Base-by-base conservation (phyloP, 1,140 invertebrate genomes). In the Catajapyx aquilonaris region DNA sequence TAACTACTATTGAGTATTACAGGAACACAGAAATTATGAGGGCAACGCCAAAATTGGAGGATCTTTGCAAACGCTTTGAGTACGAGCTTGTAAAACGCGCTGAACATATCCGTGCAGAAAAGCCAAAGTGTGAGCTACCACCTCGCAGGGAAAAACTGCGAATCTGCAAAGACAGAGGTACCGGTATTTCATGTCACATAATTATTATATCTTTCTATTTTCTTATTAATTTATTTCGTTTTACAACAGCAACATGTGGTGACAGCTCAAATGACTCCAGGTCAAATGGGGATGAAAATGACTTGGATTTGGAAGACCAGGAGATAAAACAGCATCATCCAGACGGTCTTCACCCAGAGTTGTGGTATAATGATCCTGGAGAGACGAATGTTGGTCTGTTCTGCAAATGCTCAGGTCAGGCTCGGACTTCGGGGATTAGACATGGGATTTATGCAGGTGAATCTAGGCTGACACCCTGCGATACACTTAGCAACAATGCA, bases 371-470 rank as follows among this genome's bases (percentile, higher is more conserved):
- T 59, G 88, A 96, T 52, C 68, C 76, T 1, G 90, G 88, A 18
- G 44, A 73, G 66, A 88, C 93, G 78, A 97, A 98, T 54, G 90
- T 95, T 57, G 94, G 94, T 0, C 91, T 90, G 1, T 53, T 95
- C 3, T 99, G 94, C 56, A 68, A 86, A 32, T 97, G 93, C 55
- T 93, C 85, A 50, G 71, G 73, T 1, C 90, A 91, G 52, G 81
- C 88, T 0, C 65, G 75, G 7, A 69, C 84, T 38, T 78, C 75
- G 42, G 94, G 94, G 4, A 96, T 97, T 39, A 63, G 91, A 3
- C 94, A 99, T 59, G 83, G 87, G 10, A 88, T 94, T 44, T 98
- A 94, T 59, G 81, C 84, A 0, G 90, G 87, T 13, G 93, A 98
- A 63, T 61, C 67, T 34, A 53, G 62, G 5, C 62, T 87, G 35